A percentile compares a stretch with the other conserved stretches of the same genome.
phyloP scores from a whole-genome alignment of 2,888 invertebrate species.

The Epinotia nisella region DNA sequence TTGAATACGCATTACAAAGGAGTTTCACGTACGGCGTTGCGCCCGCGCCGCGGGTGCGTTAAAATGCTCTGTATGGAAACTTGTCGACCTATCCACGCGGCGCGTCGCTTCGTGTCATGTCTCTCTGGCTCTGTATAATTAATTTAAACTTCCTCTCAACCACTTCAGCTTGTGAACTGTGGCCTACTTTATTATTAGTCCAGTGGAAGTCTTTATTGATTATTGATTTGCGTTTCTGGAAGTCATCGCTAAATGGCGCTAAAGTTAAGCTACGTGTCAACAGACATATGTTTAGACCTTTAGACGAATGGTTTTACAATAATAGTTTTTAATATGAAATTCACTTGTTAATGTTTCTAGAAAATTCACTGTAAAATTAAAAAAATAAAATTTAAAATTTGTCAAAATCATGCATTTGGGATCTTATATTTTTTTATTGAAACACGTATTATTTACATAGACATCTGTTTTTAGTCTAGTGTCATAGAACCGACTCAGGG shows the following conservation, averaged over 20 bases:
- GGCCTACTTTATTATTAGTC: background rate
- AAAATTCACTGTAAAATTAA: constrained; percentile 14
- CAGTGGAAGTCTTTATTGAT: background rate
- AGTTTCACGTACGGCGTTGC: background rate
- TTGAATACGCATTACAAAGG: background rate
- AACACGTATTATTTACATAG: background rate
- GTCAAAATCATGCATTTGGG: background rate
- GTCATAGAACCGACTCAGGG: no score
- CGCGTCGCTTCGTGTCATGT: background rate
- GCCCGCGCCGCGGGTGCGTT: background rate
- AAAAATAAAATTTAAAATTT: constrained; percentile 1
- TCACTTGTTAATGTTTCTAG: constrained; percentile 19
- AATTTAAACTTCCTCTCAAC: background rate
- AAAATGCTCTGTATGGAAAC: background rate
- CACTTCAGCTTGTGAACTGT: background rate
- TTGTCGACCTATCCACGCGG: background rate
- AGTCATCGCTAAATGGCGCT: background rate
- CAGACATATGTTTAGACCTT: background rate
- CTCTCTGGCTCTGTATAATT: background rate
- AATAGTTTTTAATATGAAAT: constrained; percentile 3
- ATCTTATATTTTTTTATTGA: background rate
- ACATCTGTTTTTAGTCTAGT: no score
- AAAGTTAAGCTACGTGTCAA: background rate
- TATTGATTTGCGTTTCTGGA: background rate
- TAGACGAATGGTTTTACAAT: constrained; percentile 1